A percentile compares a stretch with the other conserved stretches of the same genome.
phyloP scores from a whole-genome alignment of 2,888 invertebrate genomes.

The Caenorhabditis sp. region DNA sequence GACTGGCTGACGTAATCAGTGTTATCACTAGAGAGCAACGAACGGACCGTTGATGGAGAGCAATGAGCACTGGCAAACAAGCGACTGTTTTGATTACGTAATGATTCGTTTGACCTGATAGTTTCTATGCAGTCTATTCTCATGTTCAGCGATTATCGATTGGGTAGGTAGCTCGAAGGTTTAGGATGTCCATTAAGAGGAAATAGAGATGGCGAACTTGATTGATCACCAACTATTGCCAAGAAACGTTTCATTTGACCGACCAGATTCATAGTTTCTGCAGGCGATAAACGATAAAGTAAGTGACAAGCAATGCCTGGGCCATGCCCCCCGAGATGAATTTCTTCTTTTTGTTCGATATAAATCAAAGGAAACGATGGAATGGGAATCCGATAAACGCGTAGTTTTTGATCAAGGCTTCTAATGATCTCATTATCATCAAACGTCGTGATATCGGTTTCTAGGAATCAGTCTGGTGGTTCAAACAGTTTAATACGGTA shows the following conservation, averaged over 20 bases:
- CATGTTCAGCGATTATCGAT: background rate
- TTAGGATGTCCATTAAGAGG: no score
- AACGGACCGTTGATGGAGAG: no score
- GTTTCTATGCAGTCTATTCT: slow-evolving; percentile 1
- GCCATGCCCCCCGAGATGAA: background rate
- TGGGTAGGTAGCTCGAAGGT: no score
- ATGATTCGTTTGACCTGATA: slow-evolving; percentile 23
- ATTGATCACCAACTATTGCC: background rate
- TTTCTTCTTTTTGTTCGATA: background rate
- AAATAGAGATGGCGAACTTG: no score
- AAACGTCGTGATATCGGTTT: slow-evolving; percentile 5
- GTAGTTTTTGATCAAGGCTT: slow-evolving; percentile 7
- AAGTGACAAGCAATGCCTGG: background rate
- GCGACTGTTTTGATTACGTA: slow-evolving; percentile 39
- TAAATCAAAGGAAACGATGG: slow-evolving; percentile 2
- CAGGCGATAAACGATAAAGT: slow-evolving; percentile 5
- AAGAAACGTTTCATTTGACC: background rate
- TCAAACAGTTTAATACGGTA: background rate
- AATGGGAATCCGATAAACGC: background rate
- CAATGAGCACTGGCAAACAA: slow-evolving; percentile 55
- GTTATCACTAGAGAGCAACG: no score
- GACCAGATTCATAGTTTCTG: background rate
- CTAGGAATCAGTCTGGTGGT: background rate
- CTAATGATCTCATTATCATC: background rate
- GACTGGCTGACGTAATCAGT: slow-evolving; percentile 37